Conservation (phyloP, 2,797 vertebrate genomes). For the Peromyscus nudipes region DNA sequence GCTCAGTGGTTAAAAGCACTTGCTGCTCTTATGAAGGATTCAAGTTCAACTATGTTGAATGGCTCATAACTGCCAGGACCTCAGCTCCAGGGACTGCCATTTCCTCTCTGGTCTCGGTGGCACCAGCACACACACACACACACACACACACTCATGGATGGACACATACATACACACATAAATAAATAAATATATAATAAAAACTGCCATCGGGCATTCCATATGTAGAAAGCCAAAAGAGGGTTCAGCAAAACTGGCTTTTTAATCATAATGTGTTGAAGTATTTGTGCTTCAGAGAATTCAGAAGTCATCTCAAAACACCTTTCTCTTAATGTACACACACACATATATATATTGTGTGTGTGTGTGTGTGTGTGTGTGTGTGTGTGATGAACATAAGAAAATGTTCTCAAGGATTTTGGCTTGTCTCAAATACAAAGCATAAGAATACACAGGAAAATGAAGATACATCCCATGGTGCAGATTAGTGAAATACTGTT, state of each 20-base stretch:
- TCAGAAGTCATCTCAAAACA: constrained; percentile 8
- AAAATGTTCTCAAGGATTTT: constrained; percentile 5
- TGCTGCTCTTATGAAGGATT: neutral
- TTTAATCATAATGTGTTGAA: neutral
- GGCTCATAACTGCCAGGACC: neutral
- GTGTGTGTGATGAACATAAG: neutral
- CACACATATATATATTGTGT: neutral
- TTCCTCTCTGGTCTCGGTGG: neutral
- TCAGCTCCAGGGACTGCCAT: neutral
- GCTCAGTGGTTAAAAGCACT: neutral
- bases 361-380: too few relatives aligned
- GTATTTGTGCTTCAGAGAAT: neutral
- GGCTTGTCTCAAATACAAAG: neutral
- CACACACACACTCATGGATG: neutral
- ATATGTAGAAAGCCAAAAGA: neutral
- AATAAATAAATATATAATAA: neutral
- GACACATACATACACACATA: neutral
- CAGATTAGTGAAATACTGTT: constrained; percentile 42
- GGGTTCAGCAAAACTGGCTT: neutral
- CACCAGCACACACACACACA: neutral
- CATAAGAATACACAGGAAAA: constrained; percentile 3
- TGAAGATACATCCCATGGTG: neutral
- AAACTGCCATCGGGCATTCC: neutral
- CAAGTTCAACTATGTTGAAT: neutral
- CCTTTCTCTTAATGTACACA: neutral